Evolutionary conservation across 2,888 invertebrate genomes (phyloP).

Genomic region (Chrysopilus asiliformis): DNA sequence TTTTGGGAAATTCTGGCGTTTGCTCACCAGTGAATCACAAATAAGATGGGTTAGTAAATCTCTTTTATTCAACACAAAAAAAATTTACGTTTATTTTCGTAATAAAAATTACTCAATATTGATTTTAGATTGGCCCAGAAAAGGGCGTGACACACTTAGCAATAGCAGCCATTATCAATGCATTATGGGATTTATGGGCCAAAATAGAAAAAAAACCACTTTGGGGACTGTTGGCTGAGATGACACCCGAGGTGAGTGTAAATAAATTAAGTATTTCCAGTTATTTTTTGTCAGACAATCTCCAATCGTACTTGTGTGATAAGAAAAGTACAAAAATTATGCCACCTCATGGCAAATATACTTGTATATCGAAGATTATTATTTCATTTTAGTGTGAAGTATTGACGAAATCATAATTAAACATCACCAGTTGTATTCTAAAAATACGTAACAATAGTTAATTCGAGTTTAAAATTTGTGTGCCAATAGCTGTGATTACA

Average conservation of each 20-base stretch:
- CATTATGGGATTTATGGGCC: conserved; percentile 87
- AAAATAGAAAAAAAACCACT: conserved; percentile 70
- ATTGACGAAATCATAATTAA: too few relatives aligned
- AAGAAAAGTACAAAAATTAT: too few relatives aligned
- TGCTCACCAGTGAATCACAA: conserved; percentile 74
- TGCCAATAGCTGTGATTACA: too few relatives aligned
- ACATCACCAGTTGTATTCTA: too few relatives aligned
- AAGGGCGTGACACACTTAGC: conserved; percentile 84
- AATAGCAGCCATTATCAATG: conserved; percentile 76
- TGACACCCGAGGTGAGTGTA: conserved; percentile 55
- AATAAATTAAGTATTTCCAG: too few relatives aligned
- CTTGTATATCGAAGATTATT: too few relatives aligned
- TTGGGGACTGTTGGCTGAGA: conserved; percentile 72
- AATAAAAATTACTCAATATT: conserved; percentile 4
- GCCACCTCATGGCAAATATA: too few relatives aligned
- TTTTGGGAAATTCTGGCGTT: conserved; percentile 69
- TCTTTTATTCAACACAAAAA: not conserved
- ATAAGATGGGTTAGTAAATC: conserved; percentile 67
- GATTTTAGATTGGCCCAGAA: conserved; percentile 72
- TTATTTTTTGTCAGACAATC: too few relatives aligned
- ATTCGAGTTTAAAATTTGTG: too few relatives aligned
- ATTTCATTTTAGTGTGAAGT: too few relatives aligned
- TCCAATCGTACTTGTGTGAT: too few relatives aligned
- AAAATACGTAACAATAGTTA: too few relatives aligned
- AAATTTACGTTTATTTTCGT: not conserved